phyloP scores from a whole-genome alignment of 2,113 vertebrate species.

The pig (Sus scrofa) region T2T-Sscrofa CM000813.6:148032001-148032500 shows the following conservation, averaged over 20 bases:
- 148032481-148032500: not conserved
- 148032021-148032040: too few species aligned
- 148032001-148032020: too few species aligned
- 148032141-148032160: not conserved
- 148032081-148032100: not conserved
- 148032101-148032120: slow-evolving; percentile 13
- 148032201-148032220: not conserved
- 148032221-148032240: not conserved
- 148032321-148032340: not conserved
- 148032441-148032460: not conserved
- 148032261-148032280: not conserved
- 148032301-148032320: not conserved
- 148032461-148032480: not conserved
- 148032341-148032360: not conserved
- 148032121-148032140: not conserved
- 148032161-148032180: not conserved
- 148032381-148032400: not conserved
- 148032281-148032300: not conserved
- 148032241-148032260: not conserved
- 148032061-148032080: too few species aligned
- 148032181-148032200: not conserved
- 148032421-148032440: not conserved
- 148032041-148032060: too few species aligned
- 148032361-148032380: not conserved
- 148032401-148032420: not conserved